These are phyloP conservation scores for Lathronympha strigana DNA, from an alignment of 2,888 invertebrate genomes.

Conservation along the genomic window DNA sequence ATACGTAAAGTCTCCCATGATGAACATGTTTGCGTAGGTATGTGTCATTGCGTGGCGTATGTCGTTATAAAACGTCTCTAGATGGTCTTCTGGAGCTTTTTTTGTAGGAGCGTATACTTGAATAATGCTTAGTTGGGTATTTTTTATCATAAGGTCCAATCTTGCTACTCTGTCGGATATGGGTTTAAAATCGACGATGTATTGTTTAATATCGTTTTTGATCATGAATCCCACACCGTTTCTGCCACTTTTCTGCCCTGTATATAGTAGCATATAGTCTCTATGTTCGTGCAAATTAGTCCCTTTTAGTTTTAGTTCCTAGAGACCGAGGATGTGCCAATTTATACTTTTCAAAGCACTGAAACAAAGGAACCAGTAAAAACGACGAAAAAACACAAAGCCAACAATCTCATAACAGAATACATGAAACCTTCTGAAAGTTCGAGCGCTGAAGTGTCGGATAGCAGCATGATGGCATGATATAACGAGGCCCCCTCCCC, in stretches of 20 bases:
- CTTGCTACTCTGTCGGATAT: constrained; percentile 3
- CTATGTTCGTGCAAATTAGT: background rate
- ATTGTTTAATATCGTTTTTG: background rate
- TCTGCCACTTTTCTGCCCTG: background rate
- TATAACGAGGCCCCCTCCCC: no score
- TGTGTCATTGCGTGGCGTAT: constrained; percentile 2
- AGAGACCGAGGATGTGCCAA: background rate
- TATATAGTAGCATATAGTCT: background rate
- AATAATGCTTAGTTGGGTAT: constrained; percentile 1
- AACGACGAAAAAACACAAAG: no score
- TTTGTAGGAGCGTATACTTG: background rate
- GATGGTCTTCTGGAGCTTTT: background rate
- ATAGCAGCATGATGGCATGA: no score
- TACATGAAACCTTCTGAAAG: no score
- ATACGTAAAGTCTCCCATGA: no score
- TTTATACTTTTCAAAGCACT: background rate
- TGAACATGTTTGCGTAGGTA: background rate
- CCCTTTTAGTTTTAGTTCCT: background rate
- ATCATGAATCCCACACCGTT: constrained; percentile 1
- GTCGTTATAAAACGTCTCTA: constrained; percentile 5
- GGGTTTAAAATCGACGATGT: background rate
- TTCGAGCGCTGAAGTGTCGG: no score
- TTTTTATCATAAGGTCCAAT: background rate
- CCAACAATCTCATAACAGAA: no score
- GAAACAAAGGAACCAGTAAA: no score